phyloP scores from a whole-genome alignment of 2,888 invertebrate genomes.

The Eupeodes latifasciatus region DNA sequence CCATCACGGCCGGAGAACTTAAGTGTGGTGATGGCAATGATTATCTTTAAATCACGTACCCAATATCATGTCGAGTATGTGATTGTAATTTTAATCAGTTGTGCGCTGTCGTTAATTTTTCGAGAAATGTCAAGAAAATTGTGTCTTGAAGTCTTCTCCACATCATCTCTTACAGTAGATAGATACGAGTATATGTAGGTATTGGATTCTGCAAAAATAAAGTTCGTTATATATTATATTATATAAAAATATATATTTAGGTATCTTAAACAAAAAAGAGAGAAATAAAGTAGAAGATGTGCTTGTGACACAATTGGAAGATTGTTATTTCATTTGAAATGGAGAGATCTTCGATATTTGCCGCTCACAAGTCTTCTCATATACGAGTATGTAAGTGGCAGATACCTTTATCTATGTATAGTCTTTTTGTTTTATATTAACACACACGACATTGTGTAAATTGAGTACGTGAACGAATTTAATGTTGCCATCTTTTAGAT shows the following conservation, averaged over 20 bases:
- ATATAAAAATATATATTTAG: not conserved
- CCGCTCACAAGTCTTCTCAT: conserved; percentile 15
- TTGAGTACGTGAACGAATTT: conserved; percentile 71
- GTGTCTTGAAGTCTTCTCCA: conserved; percentile 9
- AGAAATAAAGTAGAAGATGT: conserved; percentile 1
- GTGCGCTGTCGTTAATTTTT: conserved; percentile 66
- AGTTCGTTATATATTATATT: no score
- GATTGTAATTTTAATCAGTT: conserved; percentile 76
- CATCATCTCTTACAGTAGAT: not conserved
- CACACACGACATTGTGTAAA: conserved; percentile 70
- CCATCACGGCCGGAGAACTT: conserved; percentile 31
- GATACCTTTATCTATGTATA: not conserved
- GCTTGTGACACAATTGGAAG: conserved; percentile 47
- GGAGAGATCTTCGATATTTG: conserved; percentile 69
- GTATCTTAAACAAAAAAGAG: not conserved
- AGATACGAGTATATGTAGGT: not conserved
- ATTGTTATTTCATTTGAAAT: conserved; percentile 72
- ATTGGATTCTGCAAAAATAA: conserved; percentile 19
- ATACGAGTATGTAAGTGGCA: no score
- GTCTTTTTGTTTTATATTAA: not conserved
- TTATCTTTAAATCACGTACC: conserved; percentile 76
- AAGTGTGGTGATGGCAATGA: conserved; percentile 65
- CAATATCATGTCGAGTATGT: conserved; percentile 76
- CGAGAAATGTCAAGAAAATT: conserved; percentile 41
- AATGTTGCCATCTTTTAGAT: conserved; percentile 35